Evolutionary conservation across 2,797 vertebrate genomes (phyloP), one percentile per base, ranked within the genome.

Genomic region (Crocodylus rhombifer): DNA sequence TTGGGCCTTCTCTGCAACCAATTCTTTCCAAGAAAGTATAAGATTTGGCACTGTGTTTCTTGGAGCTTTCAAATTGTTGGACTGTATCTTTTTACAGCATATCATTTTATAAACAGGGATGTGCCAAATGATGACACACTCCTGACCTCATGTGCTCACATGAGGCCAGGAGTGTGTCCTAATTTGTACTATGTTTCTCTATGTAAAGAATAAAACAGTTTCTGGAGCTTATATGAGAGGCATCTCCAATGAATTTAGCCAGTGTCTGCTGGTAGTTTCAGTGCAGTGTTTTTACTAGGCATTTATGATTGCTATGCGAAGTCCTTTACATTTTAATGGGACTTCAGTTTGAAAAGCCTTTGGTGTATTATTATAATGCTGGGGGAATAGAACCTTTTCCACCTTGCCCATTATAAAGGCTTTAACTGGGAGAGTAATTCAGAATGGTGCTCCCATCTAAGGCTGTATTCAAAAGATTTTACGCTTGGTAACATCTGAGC

Each of bases 341-440:
- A 96, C 97, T 96, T 97, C 94, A 97, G 42, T 98, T 98, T 97
- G 93, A 90, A 83, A 77, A 88, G 95, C 96, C 96, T 97, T 97
- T 96, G 96, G 95, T 95, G 94, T 97, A 96, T 96, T 93, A 96
- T 95, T 91, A 95, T 90, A 95, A 97, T 96, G 96, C 1, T 14
- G 90, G 92, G 86, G 88, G 95, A 97, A 97, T 91, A 87, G 95
- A 97, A 94, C 95, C 92, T 96, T 97, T 95, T 95, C 92, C 89
- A 88, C 97, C 95, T 93, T 93, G 91, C 83, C 0, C 2, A 95
- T 94, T 60, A 80, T 95, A 94, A 94, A 97, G 97, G 91, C 89
- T 93, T 97, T 97, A 97, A 97, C 95, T 94, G 96, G 87, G 95
- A 97, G 92, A 97, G 96, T 86, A 96, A 90, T 95, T 95, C 90